A percentile compares a stretch with the other conserved stretches of the same genome.
phyloP scores from a whole-genome alignment of 2,888 invertebrate genomes.

The Dryomyza anilis region DNA sequence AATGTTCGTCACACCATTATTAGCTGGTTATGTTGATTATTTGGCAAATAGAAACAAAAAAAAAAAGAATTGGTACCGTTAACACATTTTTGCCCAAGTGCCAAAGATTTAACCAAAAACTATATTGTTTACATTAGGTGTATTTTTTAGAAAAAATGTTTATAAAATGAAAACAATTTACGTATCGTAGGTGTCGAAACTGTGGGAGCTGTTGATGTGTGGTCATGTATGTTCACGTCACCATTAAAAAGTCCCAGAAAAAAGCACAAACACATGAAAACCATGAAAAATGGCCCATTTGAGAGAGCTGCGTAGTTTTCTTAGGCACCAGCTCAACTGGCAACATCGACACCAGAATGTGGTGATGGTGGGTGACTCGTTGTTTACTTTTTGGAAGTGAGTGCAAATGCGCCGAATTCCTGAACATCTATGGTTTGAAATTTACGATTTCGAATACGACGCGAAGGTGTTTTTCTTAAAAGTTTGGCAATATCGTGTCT shows the following conservation, averaged over 20 bases:
- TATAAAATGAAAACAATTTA: conserved; percentile 32
- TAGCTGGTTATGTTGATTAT: conserved; percentile 6
- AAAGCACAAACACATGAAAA: conserved; percentile 3
- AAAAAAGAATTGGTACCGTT: neutral
- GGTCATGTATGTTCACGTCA: conserved; percentile 20
- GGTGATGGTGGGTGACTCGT: conserved; percentile 25
- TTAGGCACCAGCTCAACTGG: too few species aligned
- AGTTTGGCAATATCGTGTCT: conserved; percentile 22
- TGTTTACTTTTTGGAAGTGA: conserved; percentile 24
- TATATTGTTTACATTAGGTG: conserved; percentile 13
- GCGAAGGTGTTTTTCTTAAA: conserved; percentile 6
- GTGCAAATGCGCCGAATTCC: conserved; percentile 24
- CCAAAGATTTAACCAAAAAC: neutral
- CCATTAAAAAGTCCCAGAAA: conserved; percentile 26
- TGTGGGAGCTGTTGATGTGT: conserved; percentile 8
- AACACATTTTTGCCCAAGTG: neutral
- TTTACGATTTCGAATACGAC: too few species aligned
- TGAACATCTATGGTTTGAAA: conserved; percentile 3
- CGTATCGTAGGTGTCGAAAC: conserved; percentile 23
- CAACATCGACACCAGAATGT: too few species aligned
- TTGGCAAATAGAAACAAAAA: neutral
- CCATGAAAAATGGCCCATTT: too few species aligned
- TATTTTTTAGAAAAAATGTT: conserved; percentile 35
- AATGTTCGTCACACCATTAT: conserved; percentile 23
- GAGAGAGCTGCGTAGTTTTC: too few species aligned